These are phyloP conservation scores for Drosophila kanapiae DNA, from an alignment of 1,140 invertebrate genomes.

Conservation along the genomic window DNA sequence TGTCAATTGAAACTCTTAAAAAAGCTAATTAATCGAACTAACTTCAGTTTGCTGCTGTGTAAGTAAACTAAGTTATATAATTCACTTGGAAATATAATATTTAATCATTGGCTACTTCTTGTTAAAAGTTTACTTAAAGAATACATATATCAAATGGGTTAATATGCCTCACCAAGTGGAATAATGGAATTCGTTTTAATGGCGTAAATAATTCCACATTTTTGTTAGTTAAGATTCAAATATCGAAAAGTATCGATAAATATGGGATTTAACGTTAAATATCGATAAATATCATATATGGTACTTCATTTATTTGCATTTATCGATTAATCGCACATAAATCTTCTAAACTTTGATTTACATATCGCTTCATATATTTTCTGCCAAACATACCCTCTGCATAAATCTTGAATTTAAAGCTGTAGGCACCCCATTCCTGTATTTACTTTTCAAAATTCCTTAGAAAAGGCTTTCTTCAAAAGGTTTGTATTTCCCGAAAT, in stretches of 20 bases:
- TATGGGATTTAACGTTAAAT: too few species aligned
- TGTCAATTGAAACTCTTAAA: not conserved
- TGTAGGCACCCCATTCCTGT: too few species aligned
- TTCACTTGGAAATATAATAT: too few species aligned
- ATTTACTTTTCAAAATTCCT: not conserved
- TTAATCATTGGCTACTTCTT: too few species aligned
- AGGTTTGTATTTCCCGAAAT: slow-evolving; percentile 4
- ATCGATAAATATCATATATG: too few species aligned
- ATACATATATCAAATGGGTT: not conserved
- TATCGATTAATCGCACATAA: too few species aligned
- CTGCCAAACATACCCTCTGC: not conserved
- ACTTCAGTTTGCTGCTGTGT: not conserved
- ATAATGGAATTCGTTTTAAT: not conserved
- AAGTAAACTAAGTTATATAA: too few species aligned
- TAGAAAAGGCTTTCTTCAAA: not conserved
- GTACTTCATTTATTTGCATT: too few species aligned
- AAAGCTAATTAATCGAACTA: not conserved
- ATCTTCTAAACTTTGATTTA: too few species aligned
- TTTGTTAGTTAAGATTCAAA: too few species aligned
- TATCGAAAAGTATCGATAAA: too few species aligned
- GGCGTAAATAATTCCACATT: not conserved
- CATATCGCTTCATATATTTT: too few species aligned
- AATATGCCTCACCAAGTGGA: not conserved
- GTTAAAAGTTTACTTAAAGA: not conserved
- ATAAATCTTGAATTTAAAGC: not conserved